Evolutionary conservation across 2,888 invertebrate species (phyloP).

Genomic region (Phyto melanocephala): DNA sequence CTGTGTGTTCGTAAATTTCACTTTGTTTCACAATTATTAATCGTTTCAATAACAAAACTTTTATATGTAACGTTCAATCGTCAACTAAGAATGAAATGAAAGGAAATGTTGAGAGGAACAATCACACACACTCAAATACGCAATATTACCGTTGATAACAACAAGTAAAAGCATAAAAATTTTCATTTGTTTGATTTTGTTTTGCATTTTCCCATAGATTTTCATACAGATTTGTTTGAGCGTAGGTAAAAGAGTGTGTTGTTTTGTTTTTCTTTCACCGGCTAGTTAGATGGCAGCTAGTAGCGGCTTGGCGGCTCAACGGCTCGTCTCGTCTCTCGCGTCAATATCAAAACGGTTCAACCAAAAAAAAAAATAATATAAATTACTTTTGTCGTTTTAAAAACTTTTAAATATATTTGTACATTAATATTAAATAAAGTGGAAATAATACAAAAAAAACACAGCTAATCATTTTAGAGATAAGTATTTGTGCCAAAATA

Average conservation of each 20-base stretch:
- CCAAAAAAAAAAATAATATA: neutral
- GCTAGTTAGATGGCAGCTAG: constrained; percentile 69
- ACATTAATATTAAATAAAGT: neutral
- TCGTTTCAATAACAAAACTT: constrained; percentile 11
- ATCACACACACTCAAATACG: neutral
- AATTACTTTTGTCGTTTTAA: constrained; percentile 10
- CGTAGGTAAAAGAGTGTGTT: constrained; percentile 18
- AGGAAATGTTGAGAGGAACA: constrained; percentile 16
- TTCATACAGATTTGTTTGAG: constrained; percentile 23
- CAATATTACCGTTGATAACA: neutral
- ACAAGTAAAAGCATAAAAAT: constrained; percentile 4
- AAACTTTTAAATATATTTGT: neutral
- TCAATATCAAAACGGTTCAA: constrained; percentile 22
- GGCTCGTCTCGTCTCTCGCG: constrained; percentile 73
- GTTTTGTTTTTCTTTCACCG: constrained; percentile 70
- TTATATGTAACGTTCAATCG: neutral
- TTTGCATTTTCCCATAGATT: constrained; percentile 39
- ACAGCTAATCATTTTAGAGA: neutral
- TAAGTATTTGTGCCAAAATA: neutral
- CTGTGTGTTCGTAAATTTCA: neutral
- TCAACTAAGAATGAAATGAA: constrained; percentile 13
- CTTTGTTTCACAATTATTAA: constrained; percentile 28
- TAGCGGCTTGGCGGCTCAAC: constrained; percentile 76
- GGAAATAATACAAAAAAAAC: neutral
- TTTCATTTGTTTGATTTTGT: neutral